Evolutionary conservation across 2,888 invertebrate species (phyloP), one percentile per base, ranked within the genome.

Genomic region (Brachylomia viminalis): DNA sequence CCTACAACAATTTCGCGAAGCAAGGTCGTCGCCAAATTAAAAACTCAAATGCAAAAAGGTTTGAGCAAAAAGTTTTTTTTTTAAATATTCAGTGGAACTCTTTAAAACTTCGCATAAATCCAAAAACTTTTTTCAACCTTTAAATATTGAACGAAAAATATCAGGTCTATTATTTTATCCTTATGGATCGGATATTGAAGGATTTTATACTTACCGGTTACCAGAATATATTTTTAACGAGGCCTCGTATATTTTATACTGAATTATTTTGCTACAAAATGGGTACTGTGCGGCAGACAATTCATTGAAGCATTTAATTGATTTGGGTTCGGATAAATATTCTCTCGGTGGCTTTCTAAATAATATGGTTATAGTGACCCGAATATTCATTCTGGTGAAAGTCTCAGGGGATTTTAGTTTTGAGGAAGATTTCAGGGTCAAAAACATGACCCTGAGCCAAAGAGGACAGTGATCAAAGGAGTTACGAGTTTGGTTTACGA

Each of bases 41-140:
- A 88, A 89, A 87, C 83, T 78, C 81, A 79, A 81, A 84, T 80
- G 76, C 71, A 81, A 85, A 84, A 84, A 77, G 65, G 77, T 84
- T 88, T 76, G 10, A 62, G 20, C 49, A 61, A 80, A 86, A 82
- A 72, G 72, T 77, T 75, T 47, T 61, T 42, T 54, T n/a, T 71
- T 86, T 75, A 73, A 86, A 84, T 83, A 86, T 85, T 88, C 78
- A 80, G 75, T 73, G 78, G 80, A 84, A 75, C 86, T 87, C 72
- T 76, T 75, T 75, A 85, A 86, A 85, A 71, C 61, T 73, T 64
- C 17, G 15, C 54, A 49, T 70, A 54, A 71, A 77, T 77, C 54
- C 42, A 65, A 27, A 77, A 68, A 66, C 11, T 54, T 66, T 75
- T 67, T 49, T 77, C 58, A 65, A 59, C 56, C 27, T 83, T 75